Base-by-base conservation (phyloP, 1,140 invertebrate genomes). In the Vollenhovia emeryi region DNA sequence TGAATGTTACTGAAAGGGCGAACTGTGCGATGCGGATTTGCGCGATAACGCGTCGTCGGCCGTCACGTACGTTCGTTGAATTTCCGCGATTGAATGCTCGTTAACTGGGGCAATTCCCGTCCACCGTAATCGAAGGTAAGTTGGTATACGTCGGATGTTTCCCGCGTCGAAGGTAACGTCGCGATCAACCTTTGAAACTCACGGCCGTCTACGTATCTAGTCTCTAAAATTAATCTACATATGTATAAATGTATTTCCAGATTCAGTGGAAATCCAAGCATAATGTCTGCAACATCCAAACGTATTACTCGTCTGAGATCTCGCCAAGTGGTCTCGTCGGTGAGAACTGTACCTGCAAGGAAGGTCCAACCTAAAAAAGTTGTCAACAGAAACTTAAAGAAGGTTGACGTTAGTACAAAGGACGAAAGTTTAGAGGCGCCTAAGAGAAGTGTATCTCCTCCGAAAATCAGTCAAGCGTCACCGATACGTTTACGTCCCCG, bases 241-340 rank as follows among this genome's bases (percentile, higher is more conserved):
- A 60, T 71, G 5, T 73, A n/a, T 8, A 52, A 73, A 73, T 36
- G 36, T 76, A 15, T 79, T 79, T 79, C 3, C 15, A 79, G 76
- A 40, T 60, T 30, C 9, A 27, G 27, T 52, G 21, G 11, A n/a
- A 40, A 27, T 40, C 2, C 1, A 27, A 62, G 8, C n/a, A 36
- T 2, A 24, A 79, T 68, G 76, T 33, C 76, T 27, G 68, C 76
- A 30, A n/a, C 9, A 11, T 24, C 15, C 5, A 68, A 40, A 24
- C 62, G 76, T 68, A 40, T 48, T 3, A n/a, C 45, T 30, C 48
- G 62, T 13, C 21, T 40, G n/a, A 68, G 15, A 0, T 8, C 62
- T n/a, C 60, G 24, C 33, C 8, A 7, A 11, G n/a, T n/a, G n/a
- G n/a, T n/a, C n/a, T n/a, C n/a, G n/a, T n/a, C 48, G n/a, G 9